These are phyloP conservation scores for Nomia melanderi DNA, from an alignment of 1,140 invertebrate genomes.

Conservation along the genomic window DNA sequence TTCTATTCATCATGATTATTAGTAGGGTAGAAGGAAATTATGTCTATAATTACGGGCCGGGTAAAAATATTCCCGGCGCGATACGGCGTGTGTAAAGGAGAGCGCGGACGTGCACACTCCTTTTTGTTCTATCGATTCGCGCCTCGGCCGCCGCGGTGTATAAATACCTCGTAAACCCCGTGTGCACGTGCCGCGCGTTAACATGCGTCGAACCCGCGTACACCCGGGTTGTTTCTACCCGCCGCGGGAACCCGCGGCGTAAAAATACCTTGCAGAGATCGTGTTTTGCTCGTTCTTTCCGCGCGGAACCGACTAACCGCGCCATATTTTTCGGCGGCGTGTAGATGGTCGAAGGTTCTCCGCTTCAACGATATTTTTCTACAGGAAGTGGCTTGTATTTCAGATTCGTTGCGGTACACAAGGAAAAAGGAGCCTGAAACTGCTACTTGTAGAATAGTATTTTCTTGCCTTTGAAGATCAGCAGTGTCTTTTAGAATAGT, in stretches of 20 bases:
- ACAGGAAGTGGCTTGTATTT: too few species aligned
- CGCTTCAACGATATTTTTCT: not conserved
- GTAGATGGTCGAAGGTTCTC: not conserved
- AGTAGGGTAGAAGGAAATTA: slow-evolving; percentile 44
- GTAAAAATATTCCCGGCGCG: slow-evolving; percentile 50
- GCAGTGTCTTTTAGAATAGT: too few species aligned
- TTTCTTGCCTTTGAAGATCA: too few species aligned
- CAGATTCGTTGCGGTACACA: too few species aligned
- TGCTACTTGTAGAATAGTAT: too few species aligned
- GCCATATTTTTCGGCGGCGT: not conserved
- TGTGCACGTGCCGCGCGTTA: slow-evolving; percentile 41
- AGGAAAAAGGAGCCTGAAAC: too few species aligned
- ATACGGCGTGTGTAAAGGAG: slow-evolving; percentile 37
- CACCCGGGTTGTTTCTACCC: slow-evolving; percentile 16
- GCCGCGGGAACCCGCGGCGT: slow-evolving; percentile 26
- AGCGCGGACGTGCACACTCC: slow-evolving; percentile 20
- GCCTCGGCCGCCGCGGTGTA: slow-evolving; percentile 23
- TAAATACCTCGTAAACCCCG: slow-evolving; percentile 48
- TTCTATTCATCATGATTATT: slow-evolving; percentile 58
- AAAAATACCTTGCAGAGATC: slow-evolving; percentile 32
- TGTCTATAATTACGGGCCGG: slow-evolving; percentile 53
- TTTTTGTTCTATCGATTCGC: slow-evolving; percentile 51
- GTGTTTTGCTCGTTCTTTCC: not conserved
- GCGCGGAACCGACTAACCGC: too few species aligned
- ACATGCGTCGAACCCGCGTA: slow-evolving; percentile 24